These are phyloP conservation scores for Triplophysa rosa DNA, from an alignment of 2,113 vertebrate species.

Conservation along the genomic window DNA sequence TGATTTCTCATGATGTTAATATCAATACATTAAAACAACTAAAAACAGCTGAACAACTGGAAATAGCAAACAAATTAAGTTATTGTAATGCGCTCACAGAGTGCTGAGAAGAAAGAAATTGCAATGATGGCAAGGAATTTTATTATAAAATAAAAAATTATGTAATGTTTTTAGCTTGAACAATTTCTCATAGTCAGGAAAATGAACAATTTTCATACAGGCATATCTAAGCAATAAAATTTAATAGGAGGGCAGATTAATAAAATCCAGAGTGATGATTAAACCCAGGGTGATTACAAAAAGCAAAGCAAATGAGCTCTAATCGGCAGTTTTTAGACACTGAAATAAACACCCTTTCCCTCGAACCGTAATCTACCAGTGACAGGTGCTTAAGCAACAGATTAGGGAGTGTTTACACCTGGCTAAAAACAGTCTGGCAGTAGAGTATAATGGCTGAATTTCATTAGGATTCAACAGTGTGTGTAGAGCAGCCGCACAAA, in stretches of 20 bases:
- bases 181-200: neutral
- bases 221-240: slow-evolving; percentile 16
- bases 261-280: no score
- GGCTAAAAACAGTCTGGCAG: slow-evolving; percentile 34
- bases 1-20: slow-evolving; percentile 5
- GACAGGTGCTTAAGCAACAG: slow-evolving; percentile 37
- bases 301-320: neutral
- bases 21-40: neutral
- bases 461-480: slow-evolving; percentile 9
- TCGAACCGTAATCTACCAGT: slow-evolving; percentile 26
- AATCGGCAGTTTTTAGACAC: slow-evolving; percentile 12
- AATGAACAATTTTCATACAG: neutral
- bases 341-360: slow-evolving; percentile 9
- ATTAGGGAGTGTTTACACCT: slow-evolving; percentile 9
- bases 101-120: slow-evolving; percentile 9
- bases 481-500: slow-evolving; percentile 21
- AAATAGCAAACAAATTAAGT: neutral
- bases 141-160: slow-evolving; percentile 22
- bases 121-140: slow-evolving; percentile 15
- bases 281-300: no score
- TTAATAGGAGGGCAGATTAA: neutral
- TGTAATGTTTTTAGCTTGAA: slow-evolving; percentile 7
- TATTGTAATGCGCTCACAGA: slow-evolving; percentile 5
- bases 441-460: neutral
- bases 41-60: neutral